These are phyloP conservation scores for Perodicticus potto DNA, from an alignment of 2,797 vertebrate genomes.

Conservation along the genomic window DNA sequence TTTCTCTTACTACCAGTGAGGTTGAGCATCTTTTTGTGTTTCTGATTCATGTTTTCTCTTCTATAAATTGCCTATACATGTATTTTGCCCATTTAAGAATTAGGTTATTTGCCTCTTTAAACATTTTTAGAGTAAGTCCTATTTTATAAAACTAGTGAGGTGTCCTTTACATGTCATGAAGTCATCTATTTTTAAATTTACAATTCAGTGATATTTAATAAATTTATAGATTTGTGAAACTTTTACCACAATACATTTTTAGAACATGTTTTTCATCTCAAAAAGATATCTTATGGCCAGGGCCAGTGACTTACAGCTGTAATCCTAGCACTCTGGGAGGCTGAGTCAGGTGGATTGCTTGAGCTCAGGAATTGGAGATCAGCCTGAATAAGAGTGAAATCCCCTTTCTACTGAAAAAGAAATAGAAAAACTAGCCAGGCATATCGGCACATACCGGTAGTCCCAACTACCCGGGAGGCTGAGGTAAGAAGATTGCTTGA, in stretches of 20 bases:
- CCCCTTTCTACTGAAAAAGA: too few relatives aligned
- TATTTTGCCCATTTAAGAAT: conserved; percentile 18
- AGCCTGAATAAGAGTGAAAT: too few relatives aligned
- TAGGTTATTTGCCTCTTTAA: not conserved
- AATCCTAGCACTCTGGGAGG: too few relatives aligned
- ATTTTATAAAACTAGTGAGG: conserved; percentile 16
- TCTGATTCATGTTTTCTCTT: conserved; percentile 3
- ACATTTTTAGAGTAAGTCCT: not conserved
- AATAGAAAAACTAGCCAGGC: too few relatives aligned
- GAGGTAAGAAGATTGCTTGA: too few relatives aligned
- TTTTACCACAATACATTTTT: not conserved
- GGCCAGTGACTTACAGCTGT: too few relatives aligned
- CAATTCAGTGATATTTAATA: not conserved
- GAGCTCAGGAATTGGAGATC: too few relatives aligned
- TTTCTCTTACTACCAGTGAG: conserved; percentile 1
- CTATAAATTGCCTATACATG: not conserved
- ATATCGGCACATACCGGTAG: too few relatives aligned
- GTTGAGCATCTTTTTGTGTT: not conserved
- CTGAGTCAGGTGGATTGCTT: too few relatives aligned
- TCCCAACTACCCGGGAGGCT: too few relatives aligned
- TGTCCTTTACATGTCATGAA: not conserved
- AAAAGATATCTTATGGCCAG: not conserved
- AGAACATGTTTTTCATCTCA: not conserved
- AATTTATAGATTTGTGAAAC: conserved; percentile 9
- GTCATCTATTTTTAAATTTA: not conserved